Evolutionary conservation across 2,888 invertebrate genomes (phyloP), one percentile per base, ranked within the genome.

Genomic region (Drosophila cracens): DNA sequence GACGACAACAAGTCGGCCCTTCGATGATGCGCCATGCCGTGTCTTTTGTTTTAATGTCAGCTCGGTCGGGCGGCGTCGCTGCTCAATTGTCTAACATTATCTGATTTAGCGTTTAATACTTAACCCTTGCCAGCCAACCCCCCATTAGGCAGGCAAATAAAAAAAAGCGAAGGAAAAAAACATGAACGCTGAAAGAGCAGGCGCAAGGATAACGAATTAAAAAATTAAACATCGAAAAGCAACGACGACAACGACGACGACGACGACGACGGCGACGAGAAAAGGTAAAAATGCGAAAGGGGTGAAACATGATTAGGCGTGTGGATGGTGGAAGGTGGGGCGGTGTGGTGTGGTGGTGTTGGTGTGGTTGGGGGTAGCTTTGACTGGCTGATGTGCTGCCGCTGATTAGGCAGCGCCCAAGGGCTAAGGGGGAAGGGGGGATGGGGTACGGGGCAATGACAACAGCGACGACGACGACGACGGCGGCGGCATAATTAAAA

Each of bases 141-240:
- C 18, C 82, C 78, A 81, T 80, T 80, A 80, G 77, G 63, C 76
- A 69, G 54, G 63, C 70, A 46, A 62, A 67, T 59, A 69, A 65
- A 79, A 60, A 58, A 79, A 70, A 59, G 46, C 46, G 25, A 46
- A 46, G 7, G 16, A 48, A 48, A 61, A 65, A 79, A 29, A 61
- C 27, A 33, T 34, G 54, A 62, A 63, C 60, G 63, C 64, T 70
- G 83, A 64, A 76, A 61, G 59, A 68, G 69, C 69, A 82, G 84
- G 89, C 83, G 83, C 83, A 89, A 90, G 90, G 89, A 87, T 87
- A 90, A 91, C 91, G 91, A 90, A 91, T 90, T 90, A 90, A 90
- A 90, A 83, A 90, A 91, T 86, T 91, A 91, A 89, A 80, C 87
- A 82, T 89, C 89, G 88, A 80, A 87, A 87, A 84, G 84, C 87